Evolutionary conservation across 2,113 vertebrate species (phyloP).

Genomic region (Illadopsis cleaveri): DNA sequence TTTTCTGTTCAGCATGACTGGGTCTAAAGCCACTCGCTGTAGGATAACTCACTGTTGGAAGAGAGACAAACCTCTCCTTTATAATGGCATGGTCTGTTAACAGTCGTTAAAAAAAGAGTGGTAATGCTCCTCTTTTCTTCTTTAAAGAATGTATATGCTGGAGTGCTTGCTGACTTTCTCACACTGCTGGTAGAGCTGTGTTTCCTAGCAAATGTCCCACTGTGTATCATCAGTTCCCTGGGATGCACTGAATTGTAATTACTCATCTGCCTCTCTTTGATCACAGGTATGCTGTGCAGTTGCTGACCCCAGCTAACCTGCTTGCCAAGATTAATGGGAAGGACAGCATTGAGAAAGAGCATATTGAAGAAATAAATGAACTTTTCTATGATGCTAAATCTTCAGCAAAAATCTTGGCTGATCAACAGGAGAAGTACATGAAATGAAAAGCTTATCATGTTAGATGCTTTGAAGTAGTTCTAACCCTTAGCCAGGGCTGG

Average conservation of each 20-base stretch:
- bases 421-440: constrained; percentile 98
- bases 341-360: constrained; percentile 92
- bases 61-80: background rate
- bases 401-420: constrained; percentile 95
- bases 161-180: background rate
- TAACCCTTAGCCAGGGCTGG: background rate
- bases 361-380: constrained; percentile 97
- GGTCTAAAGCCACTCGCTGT: background rate
- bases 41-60: background rate
- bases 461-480: constrained; percentile 23
- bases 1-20: background rate
- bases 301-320: constrained; percentile 92
- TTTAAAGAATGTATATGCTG: background rate
- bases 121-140: background rate
- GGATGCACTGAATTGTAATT: background rate
- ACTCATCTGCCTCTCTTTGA: background rate
- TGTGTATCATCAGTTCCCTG: background rate
- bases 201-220: background rate
- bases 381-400: constrained; percentile 99
- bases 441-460: constrained; percentile 75
- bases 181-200: background rate
- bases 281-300: constrained; percentile 89
- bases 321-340: constrained; percentile 94
- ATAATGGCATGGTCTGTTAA: background rate
- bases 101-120: background rate